These are phyloP conservation scores for Tachuris rubrigastra DNA, from an alignment of 2,113 vertebrate species.

Conservation along the genomic window DNA sequence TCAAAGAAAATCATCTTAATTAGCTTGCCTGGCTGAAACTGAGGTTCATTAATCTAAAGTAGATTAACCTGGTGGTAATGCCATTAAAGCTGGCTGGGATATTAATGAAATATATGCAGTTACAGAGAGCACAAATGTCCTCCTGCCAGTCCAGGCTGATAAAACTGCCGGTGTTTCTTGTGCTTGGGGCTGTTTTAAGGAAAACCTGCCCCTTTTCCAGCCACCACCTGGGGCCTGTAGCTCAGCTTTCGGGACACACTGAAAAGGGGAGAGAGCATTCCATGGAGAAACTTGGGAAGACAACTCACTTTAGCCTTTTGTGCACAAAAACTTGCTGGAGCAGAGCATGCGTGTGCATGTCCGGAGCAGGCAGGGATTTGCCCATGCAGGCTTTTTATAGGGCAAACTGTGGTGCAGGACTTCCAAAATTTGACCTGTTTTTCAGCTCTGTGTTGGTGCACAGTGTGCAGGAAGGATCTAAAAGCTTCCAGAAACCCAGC, in stretches of 20 bases:
- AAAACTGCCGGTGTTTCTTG: not conserved
- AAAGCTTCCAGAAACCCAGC: constrained; percentile 49
- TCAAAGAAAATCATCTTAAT: constrained; percentile 72
- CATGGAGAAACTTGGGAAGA: not conserved
- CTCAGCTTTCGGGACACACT: not conserved
- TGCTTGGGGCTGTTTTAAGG: not conserved
- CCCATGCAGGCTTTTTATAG: not conserved
- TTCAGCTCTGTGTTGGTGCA: not conserved
- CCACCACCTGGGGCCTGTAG: not conserved
- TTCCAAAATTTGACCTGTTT: not conserved
- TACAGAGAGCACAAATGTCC: constrained; percentile 54
- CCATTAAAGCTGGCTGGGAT: constrained; percentile 62
- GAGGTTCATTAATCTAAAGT: constrained; percentile 66
- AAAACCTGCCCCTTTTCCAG: not conserved
- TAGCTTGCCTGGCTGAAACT: constrained; percentile 68
- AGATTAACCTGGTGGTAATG: constrained; percentile 66
- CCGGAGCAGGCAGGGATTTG: constrained; percentile 12
- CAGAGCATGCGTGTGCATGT: constrained; percentile 32
- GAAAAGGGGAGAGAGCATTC: not conserved
- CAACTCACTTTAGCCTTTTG: not conserved
- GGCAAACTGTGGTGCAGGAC: not conserved
- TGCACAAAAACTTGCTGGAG: not conserved
- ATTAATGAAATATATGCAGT: constrained; percentile 56
- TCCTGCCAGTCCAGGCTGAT: constrained; percentile 1
- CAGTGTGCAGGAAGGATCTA: not conserved